Evolutionary conservation across 2,888 invertebrate genomes (phyloP).

Genomic region (Catocala nupta): DNA sequence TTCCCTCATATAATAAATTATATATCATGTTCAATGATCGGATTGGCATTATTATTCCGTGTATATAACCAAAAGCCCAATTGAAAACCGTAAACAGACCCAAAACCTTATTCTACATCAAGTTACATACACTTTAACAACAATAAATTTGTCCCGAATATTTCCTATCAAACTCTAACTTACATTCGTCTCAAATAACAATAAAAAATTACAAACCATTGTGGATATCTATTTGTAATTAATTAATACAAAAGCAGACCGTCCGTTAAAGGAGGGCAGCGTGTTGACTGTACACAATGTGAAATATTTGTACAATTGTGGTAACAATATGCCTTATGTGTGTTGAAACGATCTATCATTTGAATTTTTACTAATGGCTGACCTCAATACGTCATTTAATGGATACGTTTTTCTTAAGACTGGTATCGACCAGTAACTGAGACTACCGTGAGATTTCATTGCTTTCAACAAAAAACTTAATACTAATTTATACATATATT

Average conservation of each 20-base stretch:
- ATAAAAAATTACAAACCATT: slow-evolving; percentile 37
- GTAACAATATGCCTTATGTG: not conserved
- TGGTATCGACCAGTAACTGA: not conserved
- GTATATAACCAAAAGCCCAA: no score
- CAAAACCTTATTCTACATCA: no score
- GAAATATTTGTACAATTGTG: slow-evolving; percentile 66
- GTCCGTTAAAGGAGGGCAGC: slow-evolving; percentile 53
- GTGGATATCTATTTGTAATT: slow-evolving; percentile 36
- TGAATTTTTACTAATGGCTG: slow-evolving; percentile 46
- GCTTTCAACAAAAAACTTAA: no score
- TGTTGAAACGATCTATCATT: slow-evolving; percentile 55
- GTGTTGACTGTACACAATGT: slow-evolving; percentile 32
- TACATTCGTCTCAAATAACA: slow-evolving; percentile 7
- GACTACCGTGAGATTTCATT: no score
- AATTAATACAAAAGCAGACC: slow-evolving; percentile 51
- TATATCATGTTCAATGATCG: no score
- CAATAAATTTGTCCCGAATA: no score
- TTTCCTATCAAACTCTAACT: no score
- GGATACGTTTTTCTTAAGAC: not conserved
- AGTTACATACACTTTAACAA: no score
- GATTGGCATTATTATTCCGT: no score
- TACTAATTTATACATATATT: no score
- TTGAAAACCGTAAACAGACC: no score
- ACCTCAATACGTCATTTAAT: slow-evolving; percentile 40
- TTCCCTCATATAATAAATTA: no score